Evolutionary conservation across 1,140 invertebrate genomes (phyloP).

Genomic region (Anadara kagoshimensis): DNA sequence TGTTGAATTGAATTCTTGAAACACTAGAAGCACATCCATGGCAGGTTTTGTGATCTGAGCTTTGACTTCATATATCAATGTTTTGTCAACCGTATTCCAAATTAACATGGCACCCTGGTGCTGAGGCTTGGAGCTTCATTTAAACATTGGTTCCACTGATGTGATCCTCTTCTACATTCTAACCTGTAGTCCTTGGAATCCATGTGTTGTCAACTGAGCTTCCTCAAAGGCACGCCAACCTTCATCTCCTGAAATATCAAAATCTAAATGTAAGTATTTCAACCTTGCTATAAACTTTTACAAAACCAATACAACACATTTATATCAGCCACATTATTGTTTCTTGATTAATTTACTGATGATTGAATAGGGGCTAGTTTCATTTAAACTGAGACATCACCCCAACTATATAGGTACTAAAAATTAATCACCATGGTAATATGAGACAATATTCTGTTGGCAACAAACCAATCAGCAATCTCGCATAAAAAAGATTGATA

Average conservation of each 20-base stretch:
- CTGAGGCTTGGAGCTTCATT: too few relatives aligned
- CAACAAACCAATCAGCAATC: too few relatives aligned
- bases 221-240: constrained; percentile 72
- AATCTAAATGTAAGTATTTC: not conserved
- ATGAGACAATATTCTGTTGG: too few relatives aligned
- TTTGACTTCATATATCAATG: too few relatives aligned
- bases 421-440: not conserved
- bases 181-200: constrained; percentile 74
- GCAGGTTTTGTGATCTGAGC: too few relatives aligned
- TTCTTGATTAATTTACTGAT: not conserved
- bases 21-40: too few relatives aligned
- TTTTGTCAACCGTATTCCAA: too few relatives aligned
- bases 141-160: too few relatives aligned
- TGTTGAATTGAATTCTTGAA: too few relatives aligned
- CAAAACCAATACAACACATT: not conserved
- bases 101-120: too few relatives aligned
- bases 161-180: too few relatives aligned
- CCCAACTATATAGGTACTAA: not conserved
- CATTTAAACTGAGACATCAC: not conserved
- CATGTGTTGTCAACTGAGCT: constrained; percentile 73
- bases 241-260: constrained; percentile 64
- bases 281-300: not conserved
- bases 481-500: too few relatives aligned
- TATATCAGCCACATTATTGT: not conserved
- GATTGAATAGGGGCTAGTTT: not conserved